A percentile compares a stretch with the other conserved stretches of the same genome.
Conservation (phyloP, 2,888 invertebrate genomes). For the Drosophila parthenogenetica region DNA sequence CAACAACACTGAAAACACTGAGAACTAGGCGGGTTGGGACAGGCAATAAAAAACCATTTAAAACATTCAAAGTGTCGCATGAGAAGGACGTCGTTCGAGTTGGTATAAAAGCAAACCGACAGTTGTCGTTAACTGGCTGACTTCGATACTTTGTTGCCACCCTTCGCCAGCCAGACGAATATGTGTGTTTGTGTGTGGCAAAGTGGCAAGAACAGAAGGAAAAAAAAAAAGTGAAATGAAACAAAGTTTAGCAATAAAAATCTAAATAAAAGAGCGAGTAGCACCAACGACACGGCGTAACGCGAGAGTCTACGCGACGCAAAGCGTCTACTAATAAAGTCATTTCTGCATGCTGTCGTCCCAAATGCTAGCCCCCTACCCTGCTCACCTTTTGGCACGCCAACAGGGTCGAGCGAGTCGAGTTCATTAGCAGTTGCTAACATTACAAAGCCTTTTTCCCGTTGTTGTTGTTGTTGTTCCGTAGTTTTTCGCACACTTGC, state of each 20-base stretch:
- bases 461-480: conserved; percentile 37
- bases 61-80: conserved; percentile 81
- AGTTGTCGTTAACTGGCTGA: conserved; percentile 43
- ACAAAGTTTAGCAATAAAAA: conserved; percentile 79
- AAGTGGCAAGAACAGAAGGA: conserved; percentile 34
- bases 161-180: conserved; percentile 26
- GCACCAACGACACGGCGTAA: conserved; percentile 32
- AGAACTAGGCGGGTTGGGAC: conserved; percentile 22
- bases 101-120: conserved; percentile 18
- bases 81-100: conserved; percentile 55
- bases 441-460: conserved; percentile 58
- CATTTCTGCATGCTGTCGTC: conserved; percentile 68
- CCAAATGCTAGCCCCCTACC: background rate
- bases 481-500: conserved; percentile 46
- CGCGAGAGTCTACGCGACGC: conserved; percentile 25
- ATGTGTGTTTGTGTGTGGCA: conserved; percentile 44
- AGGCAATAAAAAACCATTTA: conserved; percentile 77
- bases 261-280: conserved; percentile 67
- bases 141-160: conserved; percentile 39
- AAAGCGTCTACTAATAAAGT: conserved; percentile 70
- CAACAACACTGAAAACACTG: background rate
- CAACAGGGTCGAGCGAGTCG: conserved; percentile 49
- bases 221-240: conserved; percentile 47
- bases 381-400: conserved; percentile 47
- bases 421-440: conserved; percentile 65